Conservation (phyloP, 2,797 vertebrate species). For the Rachycentron canadum region DNA sequence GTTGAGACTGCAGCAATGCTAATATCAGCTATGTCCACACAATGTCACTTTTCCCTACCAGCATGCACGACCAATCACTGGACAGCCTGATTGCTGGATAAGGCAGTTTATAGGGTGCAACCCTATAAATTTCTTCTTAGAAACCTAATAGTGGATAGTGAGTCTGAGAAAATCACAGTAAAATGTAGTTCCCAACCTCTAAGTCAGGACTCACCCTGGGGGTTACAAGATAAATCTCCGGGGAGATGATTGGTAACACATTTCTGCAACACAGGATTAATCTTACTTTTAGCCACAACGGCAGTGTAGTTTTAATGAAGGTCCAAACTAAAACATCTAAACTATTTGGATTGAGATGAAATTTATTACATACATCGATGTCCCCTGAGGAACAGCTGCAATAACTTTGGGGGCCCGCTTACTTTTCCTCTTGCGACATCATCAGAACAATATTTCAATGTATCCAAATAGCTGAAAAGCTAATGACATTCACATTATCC, state of each 20-base stretch:
- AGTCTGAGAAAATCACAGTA: neutral
- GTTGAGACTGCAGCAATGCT: constrained; percentile 6
- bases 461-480: too few species aligned
- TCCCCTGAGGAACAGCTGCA: too few species aligned
- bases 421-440: too few species aligned
- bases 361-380: too few species aligned
- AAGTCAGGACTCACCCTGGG: neutral
- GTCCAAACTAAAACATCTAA: too few species aligned
- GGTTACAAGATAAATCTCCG: neutral
- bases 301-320: too few species aligned
- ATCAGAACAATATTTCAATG: neutral
- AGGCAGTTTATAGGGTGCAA: constrained; percentile 11
- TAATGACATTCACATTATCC: too few species aligned
- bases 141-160: neutral
- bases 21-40: constrained; percentile 13
- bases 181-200: neutral
- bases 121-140: neutral
- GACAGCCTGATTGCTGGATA: constrained; percentile 2
- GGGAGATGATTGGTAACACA: neutral
- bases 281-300: too few species aligned
- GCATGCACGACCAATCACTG: constrained; percentile 30
- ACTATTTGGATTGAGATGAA: too few species aligned
- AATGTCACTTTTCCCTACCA: constrained; percentile 25
- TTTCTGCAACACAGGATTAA: neutral
- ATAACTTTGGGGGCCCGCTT: too few species aligned